Evolutionary conservation across 2,797 vertebrate genomes (phyloP), one percentile per base, ranked within the genome.

Genomic region (Labroides dimidiatus): DNA sequence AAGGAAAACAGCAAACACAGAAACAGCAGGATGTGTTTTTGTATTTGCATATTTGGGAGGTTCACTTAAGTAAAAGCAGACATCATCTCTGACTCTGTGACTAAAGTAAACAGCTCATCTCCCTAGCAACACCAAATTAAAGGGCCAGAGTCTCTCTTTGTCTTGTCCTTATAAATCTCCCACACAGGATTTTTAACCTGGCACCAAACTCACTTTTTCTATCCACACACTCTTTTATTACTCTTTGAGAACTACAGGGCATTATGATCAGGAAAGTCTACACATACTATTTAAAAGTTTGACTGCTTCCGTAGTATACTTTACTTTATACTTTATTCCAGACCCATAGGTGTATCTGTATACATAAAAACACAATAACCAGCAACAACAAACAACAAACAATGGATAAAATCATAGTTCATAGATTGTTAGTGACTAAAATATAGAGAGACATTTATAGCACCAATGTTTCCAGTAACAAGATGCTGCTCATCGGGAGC

Each of bases 41-140:
- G 30, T 48, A n/a, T 30, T 12, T 59, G 16, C 4, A 7, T 59
- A 14, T 48, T 68, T 20, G n/a, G 47, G 17, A 61, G 41, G 55
- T 20, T 43, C 33, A 41, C 59, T 62, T 51, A 63, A 75, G 41
- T 85, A 74, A 72, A 81, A 65, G 70, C 55, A 68, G 67, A 51
- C 72, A 86, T 77, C 58, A 78, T 78, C 50, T 20, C 62, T 87
- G 77, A 77, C 71, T 79, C 69, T 85, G 71, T 84, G 72, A 59
- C 78, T 69, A 69, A 77, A 85, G 86, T 91, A 92, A 93, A 91
- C 89, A 91, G 78, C 89, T 89, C 65, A 91, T 92, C 90, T 89
- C 90, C 92, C 90, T 91, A 92, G 92, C 90, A 94, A 94, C 93
- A 93, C 81, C 65, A 87, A 86, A 82, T 93, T 93, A 93, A 93